Conservation (phyloP, 2,888 invertebrate genomes). For the Monochamus alternatus region DNA sequence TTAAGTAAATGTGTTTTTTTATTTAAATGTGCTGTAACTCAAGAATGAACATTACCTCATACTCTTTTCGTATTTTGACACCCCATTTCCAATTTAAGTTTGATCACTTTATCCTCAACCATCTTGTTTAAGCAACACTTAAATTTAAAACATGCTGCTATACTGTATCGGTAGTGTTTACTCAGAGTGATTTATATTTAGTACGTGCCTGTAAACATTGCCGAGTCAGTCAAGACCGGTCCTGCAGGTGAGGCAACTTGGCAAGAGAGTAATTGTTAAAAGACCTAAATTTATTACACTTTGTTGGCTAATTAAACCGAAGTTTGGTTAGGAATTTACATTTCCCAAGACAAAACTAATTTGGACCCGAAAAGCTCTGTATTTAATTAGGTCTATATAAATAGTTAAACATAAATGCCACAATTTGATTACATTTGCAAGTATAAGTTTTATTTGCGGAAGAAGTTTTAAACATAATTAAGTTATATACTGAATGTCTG, state of each 20-base stretch:
- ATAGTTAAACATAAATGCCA: slow-evolving; percentile 52
- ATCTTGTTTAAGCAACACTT: no score
- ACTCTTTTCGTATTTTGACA: no score
- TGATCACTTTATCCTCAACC: no score
- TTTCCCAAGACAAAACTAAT: slow-evolving; percentile 60
- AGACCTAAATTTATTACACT: slow-evolving; percentile 56
- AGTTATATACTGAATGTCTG: slow-evolving; percentile 14
- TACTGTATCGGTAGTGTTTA: no score
- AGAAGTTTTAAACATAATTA: slow-evolving; percentile 21
- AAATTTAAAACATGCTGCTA: no score
- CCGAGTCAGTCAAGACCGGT: not conserved
- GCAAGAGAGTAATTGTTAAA: slow-evolving; percentile 55
- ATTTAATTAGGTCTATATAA: slow-evolving; percentile 59
- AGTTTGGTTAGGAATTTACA: slow-evolving; percentile 59
- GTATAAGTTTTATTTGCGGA: slow-evolving; percentile 41
- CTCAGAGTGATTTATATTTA: no score
- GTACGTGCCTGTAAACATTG: no score
- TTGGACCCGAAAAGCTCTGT: slow-evolving; percentile 52
- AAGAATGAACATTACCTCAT: no score
- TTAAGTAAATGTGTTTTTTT: no score
- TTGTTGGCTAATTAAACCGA: slow-evolving; percentile 59
- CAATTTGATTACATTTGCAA: slow-evolving; percentile 48
- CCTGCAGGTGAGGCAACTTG: slow-evolving; percentile 22
- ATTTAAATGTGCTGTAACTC: no score
- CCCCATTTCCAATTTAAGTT: no score